These are phyloP conservation scores for Carassius gibelio DNA, from an alignment of 2,113 vertebrate species.

Conservation along the genomic window DNA sequence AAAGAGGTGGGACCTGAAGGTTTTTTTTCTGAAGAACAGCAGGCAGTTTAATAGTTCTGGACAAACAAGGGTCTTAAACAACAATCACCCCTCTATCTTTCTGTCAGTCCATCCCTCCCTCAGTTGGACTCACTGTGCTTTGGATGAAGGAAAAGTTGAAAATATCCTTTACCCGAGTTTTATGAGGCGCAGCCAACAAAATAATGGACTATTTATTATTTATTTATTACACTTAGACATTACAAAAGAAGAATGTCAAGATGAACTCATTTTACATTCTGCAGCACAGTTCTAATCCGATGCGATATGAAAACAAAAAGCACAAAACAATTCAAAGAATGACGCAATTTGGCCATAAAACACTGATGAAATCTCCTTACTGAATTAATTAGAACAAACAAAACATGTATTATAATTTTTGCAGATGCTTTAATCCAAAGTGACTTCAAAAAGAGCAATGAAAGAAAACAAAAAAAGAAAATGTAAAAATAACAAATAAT, in stretches of 20 bases:
- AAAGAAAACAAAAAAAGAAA: background rate
- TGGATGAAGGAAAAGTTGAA: background rate
- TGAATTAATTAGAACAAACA: background rate
- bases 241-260: background rate
- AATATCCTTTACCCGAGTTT: conserved; percentile 1
- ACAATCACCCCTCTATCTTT: too few relatives aligned
- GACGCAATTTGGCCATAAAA: background rate
- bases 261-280: background rate
- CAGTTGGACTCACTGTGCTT: background rate
- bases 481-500: background rate
- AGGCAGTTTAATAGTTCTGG: too few relatives aligned
- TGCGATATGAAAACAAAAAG: background rate
- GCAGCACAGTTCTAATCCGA: background rate
- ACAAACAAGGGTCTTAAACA: too few relatives aligned
- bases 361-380: background rate
- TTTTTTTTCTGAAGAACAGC: too few relatives aligned
- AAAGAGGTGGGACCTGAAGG: too few relatives aligned
- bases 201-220: background rate
- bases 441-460: background rate
- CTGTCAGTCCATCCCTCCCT: background rate
- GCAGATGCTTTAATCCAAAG: background rate
- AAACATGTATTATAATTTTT: background rate
- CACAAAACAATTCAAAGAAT: background rate
- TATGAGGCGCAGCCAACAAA: background rate
- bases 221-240: background rate